Percentiles rank a stretch among this genome's conserved stretches.
These are phyloP conservation scores for Probosciger aterrimus DNA, from an alignment of 2,113 vertebrate species.

Conservation along the genomic window DNA sequence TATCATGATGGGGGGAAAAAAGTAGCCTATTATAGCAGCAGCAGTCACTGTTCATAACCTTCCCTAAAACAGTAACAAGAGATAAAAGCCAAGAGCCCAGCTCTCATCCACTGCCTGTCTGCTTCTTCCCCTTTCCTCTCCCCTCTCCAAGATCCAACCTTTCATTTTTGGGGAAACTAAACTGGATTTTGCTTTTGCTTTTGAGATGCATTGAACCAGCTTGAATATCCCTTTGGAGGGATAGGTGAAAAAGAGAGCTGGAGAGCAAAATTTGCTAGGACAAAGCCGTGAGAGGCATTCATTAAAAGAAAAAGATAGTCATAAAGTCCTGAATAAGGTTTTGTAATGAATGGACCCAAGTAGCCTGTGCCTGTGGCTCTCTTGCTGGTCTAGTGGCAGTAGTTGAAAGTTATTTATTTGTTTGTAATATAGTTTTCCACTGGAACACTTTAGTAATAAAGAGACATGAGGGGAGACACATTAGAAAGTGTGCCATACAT, in stretches of 20 bases:
- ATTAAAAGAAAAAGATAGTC: slow-evolving; percentile 1
- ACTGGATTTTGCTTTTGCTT: not conserved
- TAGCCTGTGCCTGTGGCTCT: slow-evolving; percentile 2
- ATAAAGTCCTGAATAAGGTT: not conserved
- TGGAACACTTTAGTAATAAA: slow-evolving; percentile 62
- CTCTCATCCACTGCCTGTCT: not conserved
- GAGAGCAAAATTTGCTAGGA: not conserved
- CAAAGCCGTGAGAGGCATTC: not conserved
- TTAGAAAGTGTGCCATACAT: slow-evolving; percentile 60
- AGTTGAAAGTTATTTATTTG: slow-evolving; percentile 65
- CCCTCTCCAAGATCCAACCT: accelerated
- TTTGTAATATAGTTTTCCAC: slow-evolving; percentile 65
- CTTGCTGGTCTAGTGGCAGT: slow-evolving; percentile 22
- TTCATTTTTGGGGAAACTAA: not conserved
- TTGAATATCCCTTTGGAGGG: not conserved
- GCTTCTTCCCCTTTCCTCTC: not conserved
- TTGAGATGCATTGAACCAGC: not conserved
- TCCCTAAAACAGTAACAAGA: not conserved
- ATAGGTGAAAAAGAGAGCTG: not conserved
- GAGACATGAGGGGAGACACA: slow-evolving; percentile 64
- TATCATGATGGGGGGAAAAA: accelerated
- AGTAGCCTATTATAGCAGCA: not conserved
- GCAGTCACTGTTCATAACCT: not conserved
- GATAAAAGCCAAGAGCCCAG: not conserved
- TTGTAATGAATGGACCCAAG: not conserved